Percentiles rank a stretch among this genome's conserved stretches.
Conservation (phyloP, 1,140 invertebrate genomes). For the Leptinotarsa lineolata region DNA sequence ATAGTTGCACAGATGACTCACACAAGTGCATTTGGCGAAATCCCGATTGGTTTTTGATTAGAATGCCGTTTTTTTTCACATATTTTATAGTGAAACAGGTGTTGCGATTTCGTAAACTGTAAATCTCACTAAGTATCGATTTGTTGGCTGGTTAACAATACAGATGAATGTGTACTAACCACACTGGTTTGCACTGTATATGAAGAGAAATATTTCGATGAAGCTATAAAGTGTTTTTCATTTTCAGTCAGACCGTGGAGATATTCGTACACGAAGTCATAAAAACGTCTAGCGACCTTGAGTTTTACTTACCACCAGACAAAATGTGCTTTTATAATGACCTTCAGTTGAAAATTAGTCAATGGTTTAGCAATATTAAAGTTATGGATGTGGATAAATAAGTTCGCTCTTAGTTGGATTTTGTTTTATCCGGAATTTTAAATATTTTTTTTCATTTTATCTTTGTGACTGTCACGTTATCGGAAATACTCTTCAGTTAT, state of each 20-base stretch:
- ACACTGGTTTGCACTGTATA: too few species aligned
- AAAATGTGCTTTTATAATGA: neutral
- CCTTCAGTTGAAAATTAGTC: neutral
- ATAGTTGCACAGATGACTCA: too few species aligned
- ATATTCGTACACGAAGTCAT: neutral
- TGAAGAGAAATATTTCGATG: neutral
- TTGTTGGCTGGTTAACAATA: neutral
- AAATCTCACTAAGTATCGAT: neutral
- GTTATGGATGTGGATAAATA: too few species aligned
- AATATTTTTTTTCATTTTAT: neutral
- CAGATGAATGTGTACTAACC: neutral
- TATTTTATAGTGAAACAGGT: neutral
- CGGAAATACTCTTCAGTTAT: neutral
- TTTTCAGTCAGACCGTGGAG: too few species aligned
- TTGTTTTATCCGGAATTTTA: too few species aligned
- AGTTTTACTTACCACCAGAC: neutral
- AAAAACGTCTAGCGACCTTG: neutral
- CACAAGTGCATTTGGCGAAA: too few species aligned
- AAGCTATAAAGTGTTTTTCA: too few species aligned
- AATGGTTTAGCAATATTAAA: too few species aligned
- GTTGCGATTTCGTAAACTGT: too few species aligned
- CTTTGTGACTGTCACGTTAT: neutral
- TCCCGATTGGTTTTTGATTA: neutral
- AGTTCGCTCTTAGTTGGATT: too few species aligned
- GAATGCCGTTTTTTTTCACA: too few species aligned